phyloP scores from a whole-genome alignment of 1,140 invertebrate genomes.

The Neotoxoptera formosana region DNA sequence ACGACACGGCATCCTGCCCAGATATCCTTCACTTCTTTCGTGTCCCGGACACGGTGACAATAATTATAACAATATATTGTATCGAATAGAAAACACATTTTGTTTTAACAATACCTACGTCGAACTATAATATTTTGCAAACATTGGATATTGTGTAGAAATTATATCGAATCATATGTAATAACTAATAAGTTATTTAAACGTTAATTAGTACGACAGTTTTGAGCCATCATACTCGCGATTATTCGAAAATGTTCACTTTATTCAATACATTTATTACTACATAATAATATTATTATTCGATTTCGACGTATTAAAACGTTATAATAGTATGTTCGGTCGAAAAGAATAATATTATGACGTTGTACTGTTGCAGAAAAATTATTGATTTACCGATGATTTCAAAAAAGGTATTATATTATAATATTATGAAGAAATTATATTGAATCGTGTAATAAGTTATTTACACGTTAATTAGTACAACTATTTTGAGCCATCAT shows the following conservation, averaged over 20 bases:
- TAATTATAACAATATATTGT: too few species aligned
- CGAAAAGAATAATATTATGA: background rate
- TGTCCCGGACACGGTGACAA: background rate
- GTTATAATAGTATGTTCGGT: background rate
- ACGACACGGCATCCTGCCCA: background rate
- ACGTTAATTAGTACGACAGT: background rate
- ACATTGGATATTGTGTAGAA: background rate
- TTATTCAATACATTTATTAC: background rate
- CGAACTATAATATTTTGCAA: background rate
- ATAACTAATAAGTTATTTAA: background rate
- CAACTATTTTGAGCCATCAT: background rate
- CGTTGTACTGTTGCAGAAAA: background rate
- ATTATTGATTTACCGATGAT: background rate
- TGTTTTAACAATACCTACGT: background rate
- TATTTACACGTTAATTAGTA: background rate
- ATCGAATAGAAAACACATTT: background rate
- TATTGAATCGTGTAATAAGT: background rate
- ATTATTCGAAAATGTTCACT: background rate
- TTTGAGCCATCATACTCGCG: background rate
- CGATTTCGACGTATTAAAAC: background rate
- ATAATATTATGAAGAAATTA: too few species aligned
- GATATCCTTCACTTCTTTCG: conserved; percentile 1
- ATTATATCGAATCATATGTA: too few species aligned
- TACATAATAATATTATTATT: background rate
- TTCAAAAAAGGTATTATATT: background rate